Evolutionary conservation across 1,140 invertebrate genomes (phyloP), one percentile per base, ranked within the genome.

Genomic region (Zaprionus africanus): DNA sequence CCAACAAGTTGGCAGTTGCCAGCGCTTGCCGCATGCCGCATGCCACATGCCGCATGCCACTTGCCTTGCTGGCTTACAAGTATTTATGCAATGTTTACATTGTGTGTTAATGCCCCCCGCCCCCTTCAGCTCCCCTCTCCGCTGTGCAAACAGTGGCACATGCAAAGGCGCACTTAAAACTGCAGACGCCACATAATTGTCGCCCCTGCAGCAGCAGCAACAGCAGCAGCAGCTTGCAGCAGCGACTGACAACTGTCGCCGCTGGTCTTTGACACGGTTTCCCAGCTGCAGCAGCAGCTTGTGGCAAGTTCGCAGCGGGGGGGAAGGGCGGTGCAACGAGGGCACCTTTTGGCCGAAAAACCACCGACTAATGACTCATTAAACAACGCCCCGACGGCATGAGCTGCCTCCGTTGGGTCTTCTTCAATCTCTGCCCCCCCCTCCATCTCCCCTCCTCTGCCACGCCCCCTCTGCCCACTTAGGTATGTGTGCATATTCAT

Each of bases 61-160:
- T 15, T 19, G 62, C 69, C 28, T 15, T 6, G 36, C 58, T 60
- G 53, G 53, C 67, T 83, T 83, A 64, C 73, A 76, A 71, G 73
- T 76, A 85, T 90, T 88, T 90, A 88, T 87, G 84, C 85, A 86
- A 84, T 86, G 82, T 84, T 90, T 90, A 88, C 81, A 87, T 87
- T 78, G 84, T 90, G 81, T 88, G 85, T 87, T 90, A 81, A 90
- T 77, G 81, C 74, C 65, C 53, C 60, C 1, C 31, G 5, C 24
- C 56, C 46, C 15, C 17, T 5, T n/a, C n/a, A n/a, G 24, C 13
- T 17, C 26, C 6, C 11, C 24, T 19, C 15, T 5, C 22, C 67
- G 67, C 61, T 81, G 38, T 53, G 73, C 76, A 90, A 90, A 90
- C 85, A 90, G 62, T 66, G 76, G 43, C 81, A 82, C 85, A 90